Evolutionary conservation across 2,888 invertebrate genomes (phyloP), one percentile per base, ranked within the genome.

Genomic region (Podabrus alpinus): DNA sequence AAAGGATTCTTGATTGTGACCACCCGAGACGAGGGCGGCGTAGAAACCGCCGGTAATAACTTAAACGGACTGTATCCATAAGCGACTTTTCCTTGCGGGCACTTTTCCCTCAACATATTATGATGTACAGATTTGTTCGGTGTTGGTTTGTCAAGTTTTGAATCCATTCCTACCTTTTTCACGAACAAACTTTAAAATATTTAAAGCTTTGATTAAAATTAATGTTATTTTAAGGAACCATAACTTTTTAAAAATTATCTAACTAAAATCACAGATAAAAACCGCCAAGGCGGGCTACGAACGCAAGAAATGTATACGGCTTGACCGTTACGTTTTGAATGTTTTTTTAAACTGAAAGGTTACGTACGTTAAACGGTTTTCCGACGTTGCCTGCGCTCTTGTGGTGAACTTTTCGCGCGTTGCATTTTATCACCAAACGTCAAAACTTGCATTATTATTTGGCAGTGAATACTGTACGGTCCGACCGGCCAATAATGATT

Each of bases 1-100:
- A 94, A 94, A 3, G 93, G 93, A 88, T 93, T 94, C 77, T 90
- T 88, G 69, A 92, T 90, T 81, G 88, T 90, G 0, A 89, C 88
- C 78, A 90, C 86, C 17, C 90, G 86, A 16, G 91, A 90, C 45
- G 45, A 45, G 1, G 91, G 91, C 15, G 92, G 91, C 3, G 91
- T 91, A 3, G 88, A 87, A 78, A 88, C 85, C 75, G 79, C 84
- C n/a, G 88, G 86, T 62, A 89, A 81, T 72, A 85, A 78, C 70
- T 84, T 80, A 73, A 88, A 87, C n/a, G 86, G 86, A 77, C 85
- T 86, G 68, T 76, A 78, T 9, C 76, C 66, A 70, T 74, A 73
- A 2, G 73, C 24, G 19, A 78, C 68, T 77, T 76, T 79, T 61
- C 69, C 73, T 59, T 78, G 78, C 11, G 73, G 77, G 3, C 72